Evolutionary conservation across 2,888 invertebrate species (phyloP).

Genomic region (Ypsolopha scabrella): DNA sequence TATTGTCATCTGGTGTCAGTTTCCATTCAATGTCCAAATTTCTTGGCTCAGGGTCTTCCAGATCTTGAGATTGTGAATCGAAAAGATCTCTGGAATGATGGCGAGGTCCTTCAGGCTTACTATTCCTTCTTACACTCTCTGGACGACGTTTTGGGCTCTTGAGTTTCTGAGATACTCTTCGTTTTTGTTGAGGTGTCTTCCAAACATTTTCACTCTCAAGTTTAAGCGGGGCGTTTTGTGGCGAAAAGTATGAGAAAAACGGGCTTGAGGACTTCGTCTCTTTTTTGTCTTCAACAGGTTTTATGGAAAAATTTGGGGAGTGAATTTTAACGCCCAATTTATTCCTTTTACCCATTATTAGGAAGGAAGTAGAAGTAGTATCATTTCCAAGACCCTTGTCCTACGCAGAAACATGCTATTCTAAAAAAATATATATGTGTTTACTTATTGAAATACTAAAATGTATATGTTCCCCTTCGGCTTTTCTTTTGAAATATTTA

Average conservation of each 20-base stretch:
- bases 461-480: no score
- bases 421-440: no score
- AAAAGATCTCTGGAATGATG: constrained; percentile 51
- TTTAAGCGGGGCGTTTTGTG: constrained; percentile 28
- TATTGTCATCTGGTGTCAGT: constrained; percentile 42
- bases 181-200: constrained; percentile 35
- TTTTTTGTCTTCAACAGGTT: constrained; percentile 37
- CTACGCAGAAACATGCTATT: no score
- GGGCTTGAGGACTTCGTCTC: constrained; percentile 36
- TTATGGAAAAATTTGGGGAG: no score
- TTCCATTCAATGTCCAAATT: constrained; percentile 43
- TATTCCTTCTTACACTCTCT: constrained; percentile 7
- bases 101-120: constrained; percentile 12
- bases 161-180: no score
- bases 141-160: constrained; percentile 7
- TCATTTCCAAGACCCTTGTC: no score
- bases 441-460: no score
- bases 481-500: no score
- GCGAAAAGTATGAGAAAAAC: constrained; percentile 52
- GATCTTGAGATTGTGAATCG: constrained; percentile 48
- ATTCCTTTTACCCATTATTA: no score
- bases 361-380: no score
- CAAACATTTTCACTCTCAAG: no score
- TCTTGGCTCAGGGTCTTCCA: constrained; percentile 28
- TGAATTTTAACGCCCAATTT: no score